Evolutionary conservation across 2,113 vertebrate genomes (phyloP), one percentile per base, ranked within the genome.

Genomic region (Sciurus niger): DNA sequence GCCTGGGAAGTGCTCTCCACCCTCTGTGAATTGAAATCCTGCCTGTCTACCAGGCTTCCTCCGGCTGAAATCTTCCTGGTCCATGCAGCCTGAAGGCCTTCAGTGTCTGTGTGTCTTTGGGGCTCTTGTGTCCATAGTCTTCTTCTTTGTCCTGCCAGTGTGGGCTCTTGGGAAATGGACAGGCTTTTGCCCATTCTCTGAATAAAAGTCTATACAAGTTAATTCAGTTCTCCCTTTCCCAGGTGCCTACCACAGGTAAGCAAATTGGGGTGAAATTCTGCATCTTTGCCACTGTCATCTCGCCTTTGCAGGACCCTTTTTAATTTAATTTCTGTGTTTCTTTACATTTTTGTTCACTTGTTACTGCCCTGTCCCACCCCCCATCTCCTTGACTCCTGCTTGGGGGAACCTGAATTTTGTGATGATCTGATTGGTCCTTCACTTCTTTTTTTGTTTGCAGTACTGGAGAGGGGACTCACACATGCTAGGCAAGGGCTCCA

Each of bases 91-190:
- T 68, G 72, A 67, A 55, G 70, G 55, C 20, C 8, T 17, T 74
- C 53, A 20, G 37, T n/a, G 70, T 34, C 30, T 0, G 1, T 55
- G 8, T 73, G 37, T 34, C n/a, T n/a, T 72, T 28, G 70, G 82
- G 55, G 22, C 51, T 8, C 22, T 46, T n/a, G 20, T 22, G 12
- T 25, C 24, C 32, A 28, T 18, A 60, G 4, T 32, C 9, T 76
- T 84, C 20, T 51, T 51, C 14, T 63, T 63, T 28, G 24, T 25
- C 25, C 13, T 37, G 16, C 24, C 22, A 2, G 6, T 40, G n/a
- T 53, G 48, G 70, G 34, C 76, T 95, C 40, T 70, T 90, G 85
- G 63, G 83, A 96, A 46, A 86, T 63, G 53, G 53, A 46, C n/a
- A 70, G 34, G 12, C n/a, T 85, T 32, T 92, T 80, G 70, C 46